A percentile compares a stretch with the other conserved stretches of the same genome.
phyloP scores from a whole-genome alignment of 2,797 vertebrate genomes.

The Lophius americanus region DNA sequence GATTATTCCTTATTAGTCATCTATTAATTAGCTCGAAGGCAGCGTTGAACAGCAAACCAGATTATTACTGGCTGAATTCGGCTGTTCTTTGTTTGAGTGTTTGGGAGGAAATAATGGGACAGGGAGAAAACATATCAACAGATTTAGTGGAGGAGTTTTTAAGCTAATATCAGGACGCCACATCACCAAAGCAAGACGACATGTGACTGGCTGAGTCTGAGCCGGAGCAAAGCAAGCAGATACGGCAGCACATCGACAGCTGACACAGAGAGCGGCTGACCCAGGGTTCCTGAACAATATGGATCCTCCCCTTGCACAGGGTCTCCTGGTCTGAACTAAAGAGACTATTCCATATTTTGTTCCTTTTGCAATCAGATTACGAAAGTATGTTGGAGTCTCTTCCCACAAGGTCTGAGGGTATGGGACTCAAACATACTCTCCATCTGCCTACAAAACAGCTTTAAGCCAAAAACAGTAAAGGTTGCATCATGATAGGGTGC shows the following conservation, averaged over 20 bases:
- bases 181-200: not conserved
- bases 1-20: slow-evolving; percentile 36
- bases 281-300: no score
- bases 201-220: not conserved
- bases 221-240: not conserved
- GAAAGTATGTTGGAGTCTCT: no score
- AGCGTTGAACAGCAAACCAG: slow-evolving; percentile 14
- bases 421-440: no score
- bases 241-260: not conserved
- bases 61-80: slow-evolving; percentile 36
- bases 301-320: no score
- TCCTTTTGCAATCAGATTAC: no score
- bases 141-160: slow-evolving; percentile 36
- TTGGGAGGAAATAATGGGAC: slow-evolving; percentile 51
- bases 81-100: slow-evolving; percentile 37
- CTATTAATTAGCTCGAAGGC: slow-evolving; percentile 14
- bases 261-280: no score
- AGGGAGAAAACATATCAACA: slow-evolving; percentile 37
- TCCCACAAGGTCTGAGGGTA: no score
- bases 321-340: no score
- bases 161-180: slow-evolving; percentile 32
- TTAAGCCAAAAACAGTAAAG: no score
- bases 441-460: no score
- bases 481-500: no score
- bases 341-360: no score